Base-by-base conservation (phyloP, 2,888 invertebrate genomes). In the Eupithecia vulgata region DNA sequence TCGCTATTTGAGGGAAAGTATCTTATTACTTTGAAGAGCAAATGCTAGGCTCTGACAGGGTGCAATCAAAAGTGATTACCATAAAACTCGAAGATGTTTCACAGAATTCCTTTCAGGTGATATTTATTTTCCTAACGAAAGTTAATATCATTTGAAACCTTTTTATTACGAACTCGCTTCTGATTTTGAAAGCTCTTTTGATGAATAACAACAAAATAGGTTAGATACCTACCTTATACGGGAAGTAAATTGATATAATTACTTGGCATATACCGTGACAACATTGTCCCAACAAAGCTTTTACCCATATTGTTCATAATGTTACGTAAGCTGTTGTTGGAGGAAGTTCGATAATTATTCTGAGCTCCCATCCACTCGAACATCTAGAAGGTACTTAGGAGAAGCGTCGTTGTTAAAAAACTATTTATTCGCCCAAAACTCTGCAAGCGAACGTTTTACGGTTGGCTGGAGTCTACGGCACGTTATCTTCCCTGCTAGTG, bases 261-360 rank as follows among this genome's bases (percentile, higher is more conserved):
- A 57, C 57, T 57, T 57, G 13, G 21, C 52, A 52, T 52, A 57
- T 13, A 57, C 57, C 25, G 57, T 17, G 17, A 37, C 40, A 71
- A 66, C 5, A 37, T 59, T 59, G 21, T n/a, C 61, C 25, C 37
- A 37, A 66, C 35, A 25, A 57, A 67, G 25, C 15, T n/a, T 30
- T 45, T 30, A 35, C 35, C 37, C 59, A 35, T 61, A 34, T 30
- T 59, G 12, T 59, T 30, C 59, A 78, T 80, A 80, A 83, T 88
- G 84, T 89, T 89, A 88, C 85, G 83, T 86, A 88, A 88, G 85
- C 86, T 82, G 83, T 83, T 84, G 85, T 84, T 84, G 76, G 80
- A 85, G 83, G 81, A 84, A 87, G 83, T 87, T 88, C 82, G 80
- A 84, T 84, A 85, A 88, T 87, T 85, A 88, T 87, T 88, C 87